phyloP scores from a whole-genome alignment of 1,140 invertebrate genomes.

The Caenorhabditis briggsae region DNA sequence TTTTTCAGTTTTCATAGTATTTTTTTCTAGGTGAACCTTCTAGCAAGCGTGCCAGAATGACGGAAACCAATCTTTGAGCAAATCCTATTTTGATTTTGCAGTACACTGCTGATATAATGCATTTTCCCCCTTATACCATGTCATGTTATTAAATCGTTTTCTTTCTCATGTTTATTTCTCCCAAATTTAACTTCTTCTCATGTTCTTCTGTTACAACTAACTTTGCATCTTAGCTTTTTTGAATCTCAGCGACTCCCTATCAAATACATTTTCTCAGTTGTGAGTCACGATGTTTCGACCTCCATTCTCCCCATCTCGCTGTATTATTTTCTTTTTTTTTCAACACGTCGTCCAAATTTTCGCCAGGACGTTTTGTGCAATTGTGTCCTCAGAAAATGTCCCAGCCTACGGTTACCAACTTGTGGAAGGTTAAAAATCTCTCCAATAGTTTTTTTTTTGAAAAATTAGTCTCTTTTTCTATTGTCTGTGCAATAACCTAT shows the following conservation, averaged over 20 bases:
- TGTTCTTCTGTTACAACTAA: background rate
- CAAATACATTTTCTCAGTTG: background rate
- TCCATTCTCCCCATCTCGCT: background rate
- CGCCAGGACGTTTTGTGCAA: constrained; percentile 25
- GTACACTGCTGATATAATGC: background rate
- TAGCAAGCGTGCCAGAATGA: constrained; percentile 62
- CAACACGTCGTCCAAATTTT: constrained; percentile 30
- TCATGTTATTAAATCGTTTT: constrained; percentile 24
- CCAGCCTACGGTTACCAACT: background rate
- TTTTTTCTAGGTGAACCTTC: constrained; percentile 55
- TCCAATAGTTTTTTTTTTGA: background rate
- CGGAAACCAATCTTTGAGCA: constrained; percentile 25
- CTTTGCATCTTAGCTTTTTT: constrained; percentile 20
- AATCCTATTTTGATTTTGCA: background rate
- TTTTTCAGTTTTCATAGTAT: background rate
- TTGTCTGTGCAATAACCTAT: background rate
- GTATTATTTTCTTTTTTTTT: background rate
- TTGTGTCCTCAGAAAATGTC: background rate
- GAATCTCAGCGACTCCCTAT: constrained; percentile 34
- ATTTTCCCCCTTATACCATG: background rate
- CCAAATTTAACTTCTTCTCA: background rate
- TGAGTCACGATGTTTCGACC: constrained; percentile 50
- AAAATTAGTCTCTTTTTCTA: background rate
- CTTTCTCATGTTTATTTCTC: background rate
- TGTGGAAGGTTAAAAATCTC: background rate